Conservation (phyloP, 2,113 vertebrate genomes). For the Ginglymostoma cirratum region DNA sequence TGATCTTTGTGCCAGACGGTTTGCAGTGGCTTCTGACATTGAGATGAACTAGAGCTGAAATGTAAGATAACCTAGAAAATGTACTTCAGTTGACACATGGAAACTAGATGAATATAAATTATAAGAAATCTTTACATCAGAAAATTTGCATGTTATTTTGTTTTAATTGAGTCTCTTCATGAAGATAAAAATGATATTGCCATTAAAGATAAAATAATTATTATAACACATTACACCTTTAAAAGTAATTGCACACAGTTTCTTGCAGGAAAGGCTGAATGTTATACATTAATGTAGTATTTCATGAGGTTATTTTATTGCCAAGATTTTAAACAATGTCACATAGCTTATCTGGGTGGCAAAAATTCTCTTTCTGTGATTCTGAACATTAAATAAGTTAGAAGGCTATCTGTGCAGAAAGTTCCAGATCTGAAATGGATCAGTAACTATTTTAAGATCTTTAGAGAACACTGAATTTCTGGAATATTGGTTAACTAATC, state of each 20-base stretch:
- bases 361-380: neutral
- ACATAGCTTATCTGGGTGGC: neutral
- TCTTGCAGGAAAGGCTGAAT: neutral
- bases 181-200: neutral
- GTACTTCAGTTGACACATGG: neutral
- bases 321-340: neutral
- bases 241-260: neutral
- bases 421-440: neutral
- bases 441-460: neutral
- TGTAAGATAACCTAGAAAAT: neutral
- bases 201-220: neutral
- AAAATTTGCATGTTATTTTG: neutral
- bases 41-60: neutral
- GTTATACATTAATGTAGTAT: neutral
- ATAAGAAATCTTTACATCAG: neutral
- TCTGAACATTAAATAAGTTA: slow-evolving; percentile 20
- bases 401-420: neutral
- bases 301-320: neutral
- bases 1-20: neutral
- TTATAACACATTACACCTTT: neutral
- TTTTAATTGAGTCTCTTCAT: neutral
- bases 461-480: neutral
- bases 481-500: neutral
- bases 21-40: neutral
- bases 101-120: neutral